Evolutionary conservation across 2,113 vertebrate genomes (phyloP).

Genomic region (Saccopteryx leptura): DNA sequence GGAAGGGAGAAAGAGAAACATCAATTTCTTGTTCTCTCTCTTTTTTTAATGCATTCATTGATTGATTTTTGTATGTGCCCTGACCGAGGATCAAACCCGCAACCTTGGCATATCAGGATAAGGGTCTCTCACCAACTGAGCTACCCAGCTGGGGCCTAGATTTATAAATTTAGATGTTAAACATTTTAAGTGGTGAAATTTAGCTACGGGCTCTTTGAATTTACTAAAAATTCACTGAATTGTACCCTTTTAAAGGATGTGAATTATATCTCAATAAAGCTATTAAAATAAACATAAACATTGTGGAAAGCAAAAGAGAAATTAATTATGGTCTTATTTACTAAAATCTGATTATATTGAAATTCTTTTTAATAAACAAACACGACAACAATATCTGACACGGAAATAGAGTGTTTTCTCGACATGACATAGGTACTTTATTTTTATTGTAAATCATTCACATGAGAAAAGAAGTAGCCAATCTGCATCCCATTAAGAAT

Average conservation of each 20-base stretch:
- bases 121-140: too few relatives aligned
- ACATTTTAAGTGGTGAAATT: constrained; percentile 28
- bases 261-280: constrained; percentile 14
- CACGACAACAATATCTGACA: constrained; percentile 18
- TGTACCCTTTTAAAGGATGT: constrained; percentile 7
- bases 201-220: background rate
- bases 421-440: background rate
- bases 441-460: constrained; percentile 19
- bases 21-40: too few relatives aligned
- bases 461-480: background rate
- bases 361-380: constrained; percentile 6
- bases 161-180: constrained; percentile 26
- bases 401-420: constrained; percentile 61
- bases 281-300: background rate
- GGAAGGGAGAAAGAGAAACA: too few relatives aligned
- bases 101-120: too few relatives aligned
- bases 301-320: background rate
- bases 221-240: background rate
- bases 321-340: background rate
- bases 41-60: too few relatives aligned
- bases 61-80: too few relatives aligned
- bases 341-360: constrained; percentile 14
- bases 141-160: too few relatives aligned
- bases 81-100: too few relatives aligned
- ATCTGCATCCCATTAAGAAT: background rate